A percentile compares a stretch with the other conserved stretches of the same genome.
Conservation (phyloP, 1,140 invertebrate species). For the Pseudomyrmex dendroicus region DNA sequence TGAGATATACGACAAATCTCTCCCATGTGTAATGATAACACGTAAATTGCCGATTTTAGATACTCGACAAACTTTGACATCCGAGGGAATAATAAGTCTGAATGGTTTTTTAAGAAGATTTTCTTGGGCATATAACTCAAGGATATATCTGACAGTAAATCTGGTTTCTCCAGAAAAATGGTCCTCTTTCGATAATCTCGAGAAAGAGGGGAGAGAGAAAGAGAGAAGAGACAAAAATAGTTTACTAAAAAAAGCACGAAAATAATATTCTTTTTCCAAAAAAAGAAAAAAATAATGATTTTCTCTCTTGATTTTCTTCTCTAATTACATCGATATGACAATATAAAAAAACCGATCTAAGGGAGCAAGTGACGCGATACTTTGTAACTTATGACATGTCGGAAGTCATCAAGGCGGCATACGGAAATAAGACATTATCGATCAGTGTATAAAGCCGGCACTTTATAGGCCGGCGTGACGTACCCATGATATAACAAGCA, state of each 20-base stretch:
- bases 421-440: conserved; percentile 60
- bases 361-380: conserved; percentile 41
- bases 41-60: conserved; percentile 2
- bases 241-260: not conserved
- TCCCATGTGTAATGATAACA: not conserved
- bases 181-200: too few species aligned
- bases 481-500: conserved; percentile 39
- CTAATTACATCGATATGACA: conserved; percentile 6
- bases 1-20: not conserved
- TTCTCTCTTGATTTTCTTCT: not conserved
- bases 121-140: too few species aligned
- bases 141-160: too few species aligned
- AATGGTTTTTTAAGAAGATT: too few species aligned
- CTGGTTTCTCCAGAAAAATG: too few species aligned
- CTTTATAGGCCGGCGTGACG: conserved; percentile 31
- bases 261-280: not conserved
- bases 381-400: conserved; percentile 47
- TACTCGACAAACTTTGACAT: not conserved
- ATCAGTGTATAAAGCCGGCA: conserved; percentile 33
- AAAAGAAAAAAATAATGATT: conserved; percentile 22
- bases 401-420: conserved; percentile 48
- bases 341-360: conserved; percentile 19
- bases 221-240: not conserved
- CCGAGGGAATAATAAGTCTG: not conserved
- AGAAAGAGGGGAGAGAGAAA: not conserved